Evolutionary conservation across 2,113 vertebrate species (phyloP).

Genomic region (Marcusenius ussheri): DNA sequence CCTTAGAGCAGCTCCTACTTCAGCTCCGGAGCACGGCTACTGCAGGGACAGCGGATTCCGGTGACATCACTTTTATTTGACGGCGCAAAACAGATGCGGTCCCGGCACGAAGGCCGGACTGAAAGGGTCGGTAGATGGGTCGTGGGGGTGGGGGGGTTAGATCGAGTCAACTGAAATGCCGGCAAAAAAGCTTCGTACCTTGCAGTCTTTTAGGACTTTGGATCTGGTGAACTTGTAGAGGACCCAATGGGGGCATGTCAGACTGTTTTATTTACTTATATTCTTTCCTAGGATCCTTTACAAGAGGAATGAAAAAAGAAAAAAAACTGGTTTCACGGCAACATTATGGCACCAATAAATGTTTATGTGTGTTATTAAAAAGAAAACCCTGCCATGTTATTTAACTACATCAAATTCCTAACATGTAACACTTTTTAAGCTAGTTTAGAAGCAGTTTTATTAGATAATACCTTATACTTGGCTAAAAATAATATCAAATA

Average conservation of each 20-base stretch:
- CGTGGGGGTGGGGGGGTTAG: neutral
- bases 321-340: neutral
- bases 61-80: conserved; percentile 7
- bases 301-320: neutral
- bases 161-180: neutral
- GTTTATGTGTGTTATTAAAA: neutral
- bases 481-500: neutral
- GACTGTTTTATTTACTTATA: neutral
- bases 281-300: neutral
- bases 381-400: neutral
- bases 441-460: neutral
- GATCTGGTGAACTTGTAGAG: neutral
- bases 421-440: neutral
- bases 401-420: neutral
- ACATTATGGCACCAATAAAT: neutral
- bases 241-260: neutral
- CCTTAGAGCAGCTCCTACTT: neutral
- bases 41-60: neutral
- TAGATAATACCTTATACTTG: neutral
- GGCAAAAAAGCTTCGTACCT: neutral
- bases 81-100: neutral
- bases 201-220: neutral
- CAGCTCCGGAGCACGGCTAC: neutral
- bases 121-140: neutral
- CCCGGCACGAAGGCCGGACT: neutral